Evolutionary conservation across 2,888 invertebrate species (phyloP), one percentile per base, ranked within the genome.

Genomic region (Lasius fuliginosus): DNA sequence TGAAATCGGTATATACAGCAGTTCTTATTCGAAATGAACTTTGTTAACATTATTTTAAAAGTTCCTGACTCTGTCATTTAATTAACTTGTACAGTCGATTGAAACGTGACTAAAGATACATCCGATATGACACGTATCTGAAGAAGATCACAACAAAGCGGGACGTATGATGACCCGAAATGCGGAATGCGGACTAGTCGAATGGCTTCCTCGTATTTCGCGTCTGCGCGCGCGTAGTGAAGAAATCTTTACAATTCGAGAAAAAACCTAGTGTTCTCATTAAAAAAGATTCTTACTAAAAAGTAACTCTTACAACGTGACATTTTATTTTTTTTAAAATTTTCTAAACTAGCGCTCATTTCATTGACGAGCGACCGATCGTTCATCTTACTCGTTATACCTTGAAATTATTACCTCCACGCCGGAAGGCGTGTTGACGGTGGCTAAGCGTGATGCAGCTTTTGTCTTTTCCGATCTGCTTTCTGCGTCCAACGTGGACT

Each of bases 111-210:
- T 53, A 53, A 53, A n/a, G 1, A n/a, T 49, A 6, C 5, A 46
- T 46, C 5, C 11, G 42, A 42, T 12, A 18, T 1, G 49, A 49
- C 15, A 3, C 5, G 5, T 5, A 3, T 18, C 49, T 8, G 49
- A 49, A n/a, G 46, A 49, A n/a, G 46, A 49, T n/a, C 49, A 18
- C 33, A 33, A 33, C 33, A 49, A 49, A 46, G 0, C 5, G 46
- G 15, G 15, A 46, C 46, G 42, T 12, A 42, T 86, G 79, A 85
- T 87, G 90, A 89, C 84, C 87, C 73, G 85, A 89, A 90, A 87
- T 65, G 62, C 6, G 86, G 86, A 87, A 87, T 84, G 82, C 85
- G 53, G 81, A 79, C 53, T 69, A 64, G 42, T 84, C 73, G 69
- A 11, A 46, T 65, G 56, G 83, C 82, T 86, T 88, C 64, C 86